These are phyloP conservation scores for Oxystoma pomonae DNA, from an alignment of 2,888 invertebrate species.

Conservation along the genomic window DNA sequence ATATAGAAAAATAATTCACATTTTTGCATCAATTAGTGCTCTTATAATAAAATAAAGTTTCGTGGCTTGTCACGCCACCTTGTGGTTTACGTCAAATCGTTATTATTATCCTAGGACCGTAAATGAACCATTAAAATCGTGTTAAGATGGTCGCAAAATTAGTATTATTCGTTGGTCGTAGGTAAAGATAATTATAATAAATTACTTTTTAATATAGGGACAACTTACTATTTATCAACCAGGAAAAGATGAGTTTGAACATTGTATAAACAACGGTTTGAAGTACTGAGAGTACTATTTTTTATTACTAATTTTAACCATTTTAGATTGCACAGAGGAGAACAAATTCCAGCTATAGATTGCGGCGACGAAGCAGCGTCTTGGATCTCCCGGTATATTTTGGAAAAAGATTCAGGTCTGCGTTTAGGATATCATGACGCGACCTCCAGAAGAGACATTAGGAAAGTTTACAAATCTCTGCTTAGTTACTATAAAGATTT, in stretches of 20 bases:
- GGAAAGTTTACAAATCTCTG: slow-evolving; percentile 30
- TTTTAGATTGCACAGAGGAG: slow-evolving; percentile 31
- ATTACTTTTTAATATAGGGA: not conserved
- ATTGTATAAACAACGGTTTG: not conserved
- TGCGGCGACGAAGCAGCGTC: slow-evolving; percentile 59
- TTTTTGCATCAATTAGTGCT: no score
- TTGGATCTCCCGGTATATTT: slow-evolving; percentile 55
- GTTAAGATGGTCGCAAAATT: no score
- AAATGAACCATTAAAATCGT: no score
- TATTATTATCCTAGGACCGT: no score
- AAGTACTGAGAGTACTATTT: no score
- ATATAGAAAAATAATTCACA: no score
- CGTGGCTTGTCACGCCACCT: no score
- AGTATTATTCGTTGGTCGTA: no score
- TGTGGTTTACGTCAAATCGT: no score
- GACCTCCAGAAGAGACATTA: slow-evolving; percentile 32
- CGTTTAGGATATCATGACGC: slow-evolving; percentile 43
- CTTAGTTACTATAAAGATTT: slow-evolving; percentile 37
- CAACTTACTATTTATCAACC: not conserved
- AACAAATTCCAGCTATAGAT: slow-evolving; percentile 52
- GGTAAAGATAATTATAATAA: no score
- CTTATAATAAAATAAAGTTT: no score
- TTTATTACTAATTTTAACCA: no score
- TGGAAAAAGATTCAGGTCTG: slow-evolving; percentile 37
- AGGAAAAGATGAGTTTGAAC: not conserved